Percentiles rank a stretch among this genome's conserved stretches.
Evolutionary conservation across 1,140 invertebrate genomes (phyloP).

Genomic region (Dreissena rostriformis): DNA sequence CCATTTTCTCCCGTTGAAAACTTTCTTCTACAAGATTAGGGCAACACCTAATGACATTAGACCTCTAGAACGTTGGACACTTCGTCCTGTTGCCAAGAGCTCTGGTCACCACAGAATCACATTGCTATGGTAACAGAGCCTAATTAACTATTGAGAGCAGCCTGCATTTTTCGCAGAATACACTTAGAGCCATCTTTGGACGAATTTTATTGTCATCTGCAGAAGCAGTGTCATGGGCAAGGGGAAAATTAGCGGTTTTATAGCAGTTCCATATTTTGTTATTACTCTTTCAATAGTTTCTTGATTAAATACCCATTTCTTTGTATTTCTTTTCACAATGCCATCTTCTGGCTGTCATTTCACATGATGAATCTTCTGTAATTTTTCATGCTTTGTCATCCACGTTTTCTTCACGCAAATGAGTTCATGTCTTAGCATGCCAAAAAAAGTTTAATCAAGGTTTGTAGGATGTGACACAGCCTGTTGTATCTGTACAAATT

Average conservation of each 20-base stretch:
- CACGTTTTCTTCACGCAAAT: not conserved
- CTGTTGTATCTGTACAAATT: too few relatives aligned
- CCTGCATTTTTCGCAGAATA: too few relatives aligned
- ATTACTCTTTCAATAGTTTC: not conserved
- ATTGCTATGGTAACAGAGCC: not conserved
- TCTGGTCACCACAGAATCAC: not conserved
- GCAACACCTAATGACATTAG: too few relatives aligned
- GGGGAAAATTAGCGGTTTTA: not conserved
- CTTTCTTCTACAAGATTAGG: too few relatives aligned
- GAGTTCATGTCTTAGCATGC: not conserved
- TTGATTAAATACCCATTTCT: not conserved
- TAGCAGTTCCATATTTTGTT: constrained; percentile 1
- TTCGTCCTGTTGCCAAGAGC: not conserved
- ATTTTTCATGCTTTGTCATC: constrained; percentile 10
- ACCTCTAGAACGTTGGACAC: too few relatives aligned
- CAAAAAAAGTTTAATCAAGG: too few relatives aligned
- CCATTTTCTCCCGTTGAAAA: too few relatives aligned
- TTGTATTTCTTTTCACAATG: not conserved
- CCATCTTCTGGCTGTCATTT: not conserved
- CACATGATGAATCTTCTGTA: not conserved
- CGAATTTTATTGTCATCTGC: not conserved
- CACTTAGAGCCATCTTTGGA: not conserved
- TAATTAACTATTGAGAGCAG: not conserved
- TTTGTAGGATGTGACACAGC: too few relatives aligned
- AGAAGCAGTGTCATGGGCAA: too few relatives aligned